Conservation (phyloP, 2,888 invertebrate species). For the Nycteola revayana region DNA sequence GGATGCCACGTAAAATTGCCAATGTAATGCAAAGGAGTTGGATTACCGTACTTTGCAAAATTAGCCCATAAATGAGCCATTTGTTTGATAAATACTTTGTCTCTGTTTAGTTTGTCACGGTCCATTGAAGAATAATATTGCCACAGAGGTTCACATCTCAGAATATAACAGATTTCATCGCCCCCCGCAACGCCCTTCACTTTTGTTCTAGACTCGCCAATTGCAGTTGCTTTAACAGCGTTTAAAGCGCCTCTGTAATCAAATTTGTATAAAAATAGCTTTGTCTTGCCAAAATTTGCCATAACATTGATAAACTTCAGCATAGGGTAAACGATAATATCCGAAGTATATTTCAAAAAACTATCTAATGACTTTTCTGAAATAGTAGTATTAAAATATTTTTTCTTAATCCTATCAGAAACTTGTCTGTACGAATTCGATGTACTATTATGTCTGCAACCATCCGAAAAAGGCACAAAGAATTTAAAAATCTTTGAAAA, state of each 20-base stretch:
- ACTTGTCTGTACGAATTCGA: slow-evolving; percentile 47
- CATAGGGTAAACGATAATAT: slow-evolving; percentile 67
- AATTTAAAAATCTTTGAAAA: slow-evolving; percentile 58
- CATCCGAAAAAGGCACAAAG: slow-evolving; percentile 63
- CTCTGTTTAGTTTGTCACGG: slow-evolving; percentile 41
- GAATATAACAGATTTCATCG: slow-evolving; percentile 73
- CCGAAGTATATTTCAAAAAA: slow-evolving; percentile 65
- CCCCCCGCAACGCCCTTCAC: slow-evolving; percentile 71
- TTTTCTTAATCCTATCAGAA: slow-evolving; percentile 48
- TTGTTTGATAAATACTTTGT: slow-evolving; percentile 58
- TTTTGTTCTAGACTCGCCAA: slow-evolving; percentile 39
- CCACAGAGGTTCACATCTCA: slow-evolving; percentile 68
- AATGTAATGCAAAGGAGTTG: slow-evolving; percentile 43
- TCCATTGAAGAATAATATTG: slow-evolving; percentile 53
- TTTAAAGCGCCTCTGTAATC: slow-evolving; percentile 68
- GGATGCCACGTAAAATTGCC: slow-evolving; percentile 53
- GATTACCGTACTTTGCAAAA: slow-evolving; percentile 70
- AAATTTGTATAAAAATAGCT: slow-evolving; percentile 70
- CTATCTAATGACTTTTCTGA: slow-evolving; percentile 49
- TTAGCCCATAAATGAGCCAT: slow-evolving; percentile 72
- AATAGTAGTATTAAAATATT: slow-evolving; percentile 56
- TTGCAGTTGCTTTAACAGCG: slow-evolving; percentile 55
- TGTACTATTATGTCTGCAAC: slow-evolving; percentile 52
- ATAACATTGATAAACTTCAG: slow-evolving; percentile 61
- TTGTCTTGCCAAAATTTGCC: slow-evolving; percentile 34